These are phyloP conservation scores for Morus bassanus DNA, from an alignment of 2,797 vertebrate species.

Conservation along the genomic window DNA sequence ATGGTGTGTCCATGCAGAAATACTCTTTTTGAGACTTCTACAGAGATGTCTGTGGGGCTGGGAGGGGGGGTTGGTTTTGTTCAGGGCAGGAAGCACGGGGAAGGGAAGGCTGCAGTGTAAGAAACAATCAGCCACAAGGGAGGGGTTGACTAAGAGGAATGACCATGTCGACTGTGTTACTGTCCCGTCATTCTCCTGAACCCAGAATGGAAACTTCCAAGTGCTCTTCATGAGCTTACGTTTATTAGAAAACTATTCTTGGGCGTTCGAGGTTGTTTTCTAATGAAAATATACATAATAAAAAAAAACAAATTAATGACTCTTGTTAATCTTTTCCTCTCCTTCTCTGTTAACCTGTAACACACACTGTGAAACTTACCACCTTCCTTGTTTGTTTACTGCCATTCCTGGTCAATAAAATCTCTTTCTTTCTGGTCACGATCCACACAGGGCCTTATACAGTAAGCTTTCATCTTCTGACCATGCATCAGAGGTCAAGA, in stretches of 20 bases:
- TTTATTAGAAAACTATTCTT: constrained; percentile 72
- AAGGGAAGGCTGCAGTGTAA: constrained; percentile 18
- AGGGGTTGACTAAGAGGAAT: constrained; percentile 54
- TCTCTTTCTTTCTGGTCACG: neutral
- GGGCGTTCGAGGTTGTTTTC: constrained; percentile 69
- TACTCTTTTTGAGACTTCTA: neutral
- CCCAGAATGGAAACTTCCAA: constrained; percentile 68
- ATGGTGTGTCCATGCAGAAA: constrained; percentile 5
- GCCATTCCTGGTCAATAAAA: constrained; percentile 31
- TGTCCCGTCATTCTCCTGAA: constrained; percentile 65
- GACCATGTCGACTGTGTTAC: constrained; percentile 67
- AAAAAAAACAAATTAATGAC: constrained; percentile 38
- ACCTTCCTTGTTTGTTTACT: constrained; percentile 20
- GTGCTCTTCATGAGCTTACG: constrained; percentile 64
- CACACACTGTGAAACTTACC: neutral
- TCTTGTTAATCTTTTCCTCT: constrained; percentile 49
- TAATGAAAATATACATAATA: constrained; percentile 72
- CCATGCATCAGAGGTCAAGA: neutral
- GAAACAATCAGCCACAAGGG: constrained; percentile 28
- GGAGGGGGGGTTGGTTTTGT: neutral
- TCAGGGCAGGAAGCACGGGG: neutral
- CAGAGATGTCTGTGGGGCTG: neutral
- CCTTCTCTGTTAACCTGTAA: constrained; percentile 1
- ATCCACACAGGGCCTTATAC: neutral
- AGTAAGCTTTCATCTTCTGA: neutral